Conservation (phyloP, 2,888 invertebrate species). For the Aplocera efformata region DNA sequence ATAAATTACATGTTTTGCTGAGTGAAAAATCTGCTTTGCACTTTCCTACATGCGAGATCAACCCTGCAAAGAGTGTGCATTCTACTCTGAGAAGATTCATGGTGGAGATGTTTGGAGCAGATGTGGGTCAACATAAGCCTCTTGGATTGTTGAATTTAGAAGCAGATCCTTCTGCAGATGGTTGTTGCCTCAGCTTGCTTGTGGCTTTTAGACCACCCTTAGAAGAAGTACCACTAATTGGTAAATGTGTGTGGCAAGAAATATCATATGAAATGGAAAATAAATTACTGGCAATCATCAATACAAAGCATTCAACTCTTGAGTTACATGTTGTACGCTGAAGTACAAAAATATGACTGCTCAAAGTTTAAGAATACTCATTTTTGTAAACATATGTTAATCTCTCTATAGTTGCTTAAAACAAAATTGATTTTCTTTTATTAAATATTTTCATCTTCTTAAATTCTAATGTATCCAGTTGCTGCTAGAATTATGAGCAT, state of each 20-base stretch:
- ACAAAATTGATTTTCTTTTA: too few species aligned
- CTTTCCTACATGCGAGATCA: conserved; percentile 93
- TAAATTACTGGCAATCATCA: conserved; percentile 83
- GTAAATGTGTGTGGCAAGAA: conserved; percentile 95
- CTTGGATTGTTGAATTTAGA: conserved; percentile 90
- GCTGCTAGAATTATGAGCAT: too few species aligned
- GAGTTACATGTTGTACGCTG: conserved; percentile 91
- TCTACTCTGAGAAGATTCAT: conserved; percentile 93
- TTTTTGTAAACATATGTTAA: conserved; percentile 7
- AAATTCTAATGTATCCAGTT: too few species aligned
- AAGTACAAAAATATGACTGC: conserved; percentile 9
- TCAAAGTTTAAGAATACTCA: conserved; percentile 20
- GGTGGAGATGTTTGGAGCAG: conserved; percentile 94
- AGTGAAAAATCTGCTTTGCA: conserved; percentile 92
- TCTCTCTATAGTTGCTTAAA: conserved; percentile 12
- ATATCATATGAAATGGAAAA: conserved; percentile 85
- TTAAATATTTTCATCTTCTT: too few species aligned
- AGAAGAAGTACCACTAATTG: conserved; percentile 92
- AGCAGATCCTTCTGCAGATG: conserved; percentile 83
- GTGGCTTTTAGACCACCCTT: conserved; percentile 91
- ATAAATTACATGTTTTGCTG: conserved; percentile 90
- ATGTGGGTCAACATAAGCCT: conserved; percentile 91
- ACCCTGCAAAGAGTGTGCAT: conserved; percentile 91
- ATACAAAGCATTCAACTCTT: conserved; percentile 87
- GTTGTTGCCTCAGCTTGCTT: conserved; percentile 89